Evolutionary conservation across 2,797 vertebrate species (phyloP), one percentile per base, ranked within the genome.

Genomic region (Diceros bicornis): DNA sequence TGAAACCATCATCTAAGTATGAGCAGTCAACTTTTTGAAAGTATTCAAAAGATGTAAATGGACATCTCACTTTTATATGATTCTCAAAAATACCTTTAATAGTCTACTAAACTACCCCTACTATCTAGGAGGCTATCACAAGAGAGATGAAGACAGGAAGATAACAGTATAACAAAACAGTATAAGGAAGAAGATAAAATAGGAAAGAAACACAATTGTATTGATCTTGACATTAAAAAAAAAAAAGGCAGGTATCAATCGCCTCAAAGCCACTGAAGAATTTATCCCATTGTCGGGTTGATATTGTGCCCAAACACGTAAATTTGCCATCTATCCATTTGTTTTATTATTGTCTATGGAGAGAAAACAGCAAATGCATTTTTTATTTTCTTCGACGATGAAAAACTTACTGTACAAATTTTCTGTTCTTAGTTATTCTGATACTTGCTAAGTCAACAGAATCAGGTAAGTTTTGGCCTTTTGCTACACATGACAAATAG

Each of bases 401-500:
- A 71, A 83, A 75, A 75, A 55, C 7, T 75, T 32, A 29, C 13
- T 47, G 7, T 27, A 50, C 14, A 74, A n/a, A 0, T 61, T 82
- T 91, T 74, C 59, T 95, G 29, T 62, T 61, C 17, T 92, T 52
- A 59, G 9, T 37, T 91, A 93, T 52, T 79, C 2, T 50, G 85
- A 94, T 52, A 77, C 4, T 59, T 71, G 37, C 17, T 66, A 91
- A 90, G 7, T 95, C 62, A 91, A 81, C 79, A 81, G 21, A 25
- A 3, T 86, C 34, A 41, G 0, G 7, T 23, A 84, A 21, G 2
- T 55, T 64, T 69, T 82, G 68, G 9, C 29, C 5, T 77, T 89
- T 66, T 62, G 32, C 12, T 7, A 34, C n/a, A 44, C 12, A 59
- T 32, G 20, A 74, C 0, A 71, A 88, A 52, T 23, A 66, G 20